Conservation (phyloP, 2,888 invertebrate species). For the Lasius platythorax region DNA sequence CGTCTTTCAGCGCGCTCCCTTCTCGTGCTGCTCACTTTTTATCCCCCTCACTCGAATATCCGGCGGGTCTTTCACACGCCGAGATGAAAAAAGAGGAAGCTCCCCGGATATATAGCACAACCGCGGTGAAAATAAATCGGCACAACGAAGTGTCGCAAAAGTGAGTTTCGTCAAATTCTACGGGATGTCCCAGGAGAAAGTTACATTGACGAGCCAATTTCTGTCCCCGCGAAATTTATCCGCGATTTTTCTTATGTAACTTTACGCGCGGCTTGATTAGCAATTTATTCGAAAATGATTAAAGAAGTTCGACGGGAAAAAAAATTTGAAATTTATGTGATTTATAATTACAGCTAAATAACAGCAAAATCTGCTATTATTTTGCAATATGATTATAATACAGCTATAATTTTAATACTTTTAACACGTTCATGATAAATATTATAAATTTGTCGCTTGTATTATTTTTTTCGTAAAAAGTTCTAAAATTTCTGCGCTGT, state of each 20-base stretch:
- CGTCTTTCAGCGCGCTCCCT: background rate
- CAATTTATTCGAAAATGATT: background rate
- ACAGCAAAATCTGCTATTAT: background rate
- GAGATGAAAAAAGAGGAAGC: constrained; percentile 8
- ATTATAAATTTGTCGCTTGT: background rate
- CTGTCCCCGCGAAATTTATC: background rate
- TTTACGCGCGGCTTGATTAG: background rate
- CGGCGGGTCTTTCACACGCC: constrained; percentile 11
- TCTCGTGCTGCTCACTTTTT: background rate
- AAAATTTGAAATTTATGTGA: background rate
- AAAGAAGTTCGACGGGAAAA: background rate
- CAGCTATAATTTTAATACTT: background rate
- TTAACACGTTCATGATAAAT: background rate
- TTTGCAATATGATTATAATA: background rate
- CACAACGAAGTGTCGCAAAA: background rate
- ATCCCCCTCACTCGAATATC: constrained; percentile 2
- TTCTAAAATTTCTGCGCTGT: background rate
- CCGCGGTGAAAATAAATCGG: constrained; percentile 16
- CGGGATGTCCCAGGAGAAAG: background rate
- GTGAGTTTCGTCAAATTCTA: background rate
- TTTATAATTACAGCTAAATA: background rate
- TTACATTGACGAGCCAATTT: background rate
- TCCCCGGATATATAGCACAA: background rate
- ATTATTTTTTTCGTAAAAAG: background rate
- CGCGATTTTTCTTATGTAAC: background rate